Base-by-base conservation (phyloP, 2,797 vertebrate genomes). In the Enteromius radiatus region DNA sequence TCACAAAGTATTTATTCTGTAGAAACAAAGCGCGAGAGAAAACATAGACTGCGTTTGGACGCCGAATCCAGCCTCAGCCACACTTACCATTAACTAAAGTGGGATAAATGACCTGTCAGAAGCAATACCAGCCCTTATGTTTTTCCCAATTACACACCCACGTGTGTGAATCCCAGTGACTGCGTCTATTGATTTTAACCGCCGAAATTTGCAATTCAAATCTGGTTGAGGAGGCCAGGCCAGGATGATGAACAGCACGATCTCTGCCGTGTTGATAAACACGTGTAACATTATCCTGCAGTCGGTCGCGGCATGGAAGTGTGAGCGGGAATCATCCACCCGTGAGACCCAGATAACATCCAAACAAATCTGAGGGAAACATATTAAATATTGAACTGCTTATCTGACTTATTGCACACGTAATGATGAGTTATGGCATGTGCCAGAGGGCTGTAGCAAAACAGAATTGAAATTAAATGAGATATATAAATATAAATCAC, bases 21-120 rank as follows among this genome's bases (percentile, higher is more conserved):
- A 59, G 49, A 33, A 67, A 78, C 19, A 33, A 33, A 47, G 59
- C 11, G 56, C 21, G 12, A 38, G 41, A 33, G 73, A 68, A 26
- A 86, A 78, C 47, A 75, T 76, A 87, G 21, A 78, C 56, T 10
- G 86, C 78, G 71, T 82, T 92, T 91, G 93, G 91, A 92, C 95
- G 88, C 90, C 93, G 92, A 95, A 94, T 94, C 93, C 94, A 95
- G 88, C 88, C 90, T 93, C 95, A 93, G 90, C 92, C 94, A 93
- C 89, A 87, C 92, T 95, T 82, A 94, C 94, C 94, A 95, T 95
- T 96, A 95, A 93, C 92, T 92, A 96, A 97, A 98, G 96, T 96
- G 95, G 96, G 95, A 98, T 97, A 96, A 98, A 99, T 97, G 95
- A 95, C 90, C 96, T 98, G 97, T 97, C 96, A 90, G 88, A 93